Base-by-base conservation (phyloP, 2,797 vertebrate genomes). In the Macroramphosus scolopax region DNA sequence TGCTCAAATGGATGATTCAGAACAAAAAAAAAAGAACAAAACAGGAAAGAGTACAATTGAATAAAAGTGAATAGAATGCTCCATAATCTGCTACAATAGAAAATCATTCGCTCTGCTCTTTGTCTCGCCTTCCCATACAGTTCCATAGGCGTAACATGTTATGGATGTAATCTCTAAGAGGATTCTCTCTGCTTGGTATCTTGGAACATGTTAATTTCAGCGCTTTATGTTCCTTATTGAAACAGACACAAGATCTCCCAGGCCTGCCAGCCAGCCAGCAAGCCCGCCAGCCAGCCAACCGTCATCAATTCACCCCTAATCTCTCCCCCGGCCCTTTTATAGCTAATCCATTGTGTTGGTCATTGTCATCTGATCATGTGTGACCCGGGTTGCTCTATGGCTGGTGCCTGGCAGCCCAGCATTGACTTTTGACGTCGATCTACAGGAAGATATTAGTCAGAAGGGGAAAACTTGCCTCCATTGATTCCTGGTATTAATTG, bases 321-420 rank as follows among this genome's bases (percentile, higher is more conserved):
- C 82, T 74, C 72, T 60, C 51, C 63, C 75, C 51, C 50, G 57
- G 41, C 58, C 55, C 72, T 75, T 78, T 80, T 77, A 78, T 72
- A 72, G 71, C 68, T 77, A 76, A 81, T 83, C 83, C 68, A 82
- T 83, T 75, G 75, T 82, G 78, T 59, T 73, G 74, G 69, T 84
- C 78, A 82, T 87, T 86, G 85, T 87, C 77, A 82, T 82, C 73
- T 78, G 81, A 78, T 84, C 72, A 63, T 83, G 79, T 82, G 84
- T 84, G 84, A 84, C 85, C 78, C 72, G 29, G 65, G 64, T 64
- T 52, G 62, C 68, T 73, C 63, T 64, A 55, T 68, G 51, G 78
- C 68, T 51, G 63, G 51, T 65, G 52, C 55, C 51, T 63, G 42
- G 65, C 53, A 55, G 71, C 7, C 24, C 40, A 25, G 38, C 35